phyloP scores from a whole-genome alignment of 1,140 invertebrate species.

The Brachionus calyciflorus region DNA sequence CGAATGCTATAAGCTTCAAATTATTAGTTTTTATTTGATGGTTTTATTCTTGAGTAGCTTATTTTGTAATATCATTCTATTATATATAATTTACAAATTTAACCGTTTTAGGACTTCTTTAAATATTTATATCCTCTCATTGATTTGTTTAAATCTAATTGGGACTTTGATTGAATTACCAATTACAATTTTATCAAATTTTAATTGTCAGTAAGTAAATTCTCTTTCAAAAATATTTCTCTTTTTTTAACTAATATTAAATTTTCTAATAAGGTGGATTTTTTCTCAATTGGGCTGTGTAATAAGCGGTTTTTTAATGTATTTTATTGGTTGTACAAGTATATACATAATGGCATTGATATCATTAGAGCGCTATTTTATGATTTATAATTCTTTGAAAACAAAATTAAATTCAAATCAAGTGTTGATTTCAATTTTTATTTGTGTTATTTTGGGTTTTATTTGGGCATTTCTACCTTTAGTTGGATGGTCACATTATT shows the following conservation, averaged over 20 bases:
- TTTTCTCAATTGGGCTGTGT: neutral
- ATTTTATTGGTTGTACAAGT: constrained; percentile 35
- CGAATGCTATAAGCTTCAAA: constrained; percentile 24
- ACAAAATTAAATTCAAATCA: neutral
- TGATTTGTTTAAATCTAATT: constrained; percentile 27
- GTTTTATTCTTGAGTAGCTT: constrained; percentile 5
- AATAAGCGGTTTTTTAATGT: constrained; percentile 9
- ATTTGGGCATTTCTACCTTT: neutral
- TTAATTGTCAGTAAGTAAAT: neutral
- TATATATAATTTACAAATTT: neutral
- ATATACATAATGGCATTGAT: constrained; percentile 39
- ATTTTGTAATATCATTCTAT: neutral
- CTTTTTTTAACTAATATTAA: too few relatives aligned
- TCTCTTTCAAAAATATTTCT: too few relatives aligned
- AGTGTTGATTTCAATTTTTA: neutral
- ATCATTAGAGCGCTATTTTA: constrained; percentile 9
- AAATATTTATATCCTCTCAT: neutral
- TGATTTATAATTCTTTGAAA: constrained; percentile 16
- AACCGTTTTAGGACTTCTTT: neutral
- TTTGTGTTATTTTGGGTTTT: neutral
- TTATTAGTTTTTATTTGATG: neutral
- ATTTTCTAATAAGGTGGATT: constrained; percentile 22
- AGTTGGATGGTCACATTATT: constrained; percentile 39
- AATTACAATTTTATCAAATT: neutral
- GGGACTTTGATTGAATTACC: constrained; percentile 26